phyloP scores from a whole-genome alignment of 2,113 vertebrate genomes.

The Mixornis gularis region DNA sequence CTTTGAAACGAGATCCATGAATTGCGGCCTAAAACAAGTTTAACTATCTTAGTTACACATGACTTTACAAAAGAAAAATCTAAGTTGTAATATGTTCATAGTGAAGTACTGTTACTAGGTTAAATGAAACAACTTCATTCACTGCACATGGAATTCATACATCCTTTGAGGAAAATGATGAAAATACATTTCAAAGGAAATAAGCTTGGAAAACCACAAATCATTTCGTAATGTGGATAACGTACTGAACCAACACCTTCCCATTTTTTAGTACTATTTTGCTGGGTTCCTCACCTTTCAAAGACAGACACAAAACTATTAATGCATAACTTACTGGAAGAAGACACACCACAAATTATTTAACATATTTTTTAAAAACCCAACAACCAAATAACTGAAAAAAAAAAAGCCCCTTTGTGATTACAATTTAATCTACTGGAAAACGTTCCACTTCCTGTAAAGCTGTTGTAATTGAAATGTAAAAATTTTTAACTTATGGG shows the following conservation, averaged over 20 bases:
- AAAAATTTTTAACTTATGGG: slow-evolving; percentile 58
- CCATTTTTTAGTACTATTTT: background rate
- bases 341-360: background rate
- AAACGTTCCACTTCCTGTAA: slow-evolving; percentile 34
- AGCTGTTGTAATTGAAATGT: slow-evolving; percentile 55
- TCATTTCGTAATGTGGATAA: background rate
- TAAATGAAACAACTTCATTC: background rate
- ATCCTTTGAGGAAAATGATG: background rate
- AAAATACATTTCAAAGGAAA: background rate
- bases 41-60: background rate
- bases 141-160: background rate
- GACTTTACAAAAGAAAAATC: background rate
- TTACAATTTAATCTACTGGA: slow-evolving; percentile 35
- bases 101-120: background rate
- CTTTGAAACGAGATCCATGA: slow-evolving; percentile 89
- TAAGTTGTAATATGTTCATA: background rate
- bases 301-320: background rate
- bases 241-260: background rate
- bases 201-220: background rate
- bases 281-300: background rate
- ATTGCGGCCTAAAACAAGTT: slow-evolving; percentile 82
- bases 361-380: background rate
- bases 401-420: background rate
- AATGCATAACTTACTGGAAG: background rate
- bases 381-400: background rate